Evolutionary conservation across 2,797 vertebrate species (phyloP).

Genomic region (Hipposideros larvatus): DNA sequence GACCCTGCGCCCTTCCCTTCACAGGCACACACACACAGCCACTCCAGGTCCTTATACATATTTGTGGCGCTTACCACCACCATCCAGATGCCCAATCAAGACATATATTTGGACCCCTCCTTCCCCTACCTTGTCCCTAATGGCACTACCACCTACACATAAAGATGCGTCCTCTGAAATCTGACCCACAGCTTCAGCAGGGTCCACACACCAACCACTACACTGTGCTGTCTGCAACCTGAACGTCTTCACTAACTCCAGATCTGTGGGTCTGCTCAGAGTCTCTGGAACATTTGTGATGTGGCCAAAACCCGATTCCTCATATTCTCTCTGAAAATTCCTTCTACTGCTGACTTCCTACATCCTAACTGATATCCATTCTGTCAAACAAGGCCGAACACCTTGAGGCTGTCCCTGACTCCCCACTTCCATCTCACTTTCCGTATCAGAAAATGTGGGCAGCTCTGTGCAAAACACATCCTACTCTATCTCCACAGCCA

Average conservation of each 20-base stretch:
- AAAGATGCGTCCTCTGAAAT: background rate
- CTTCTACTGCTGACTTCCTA: background rate
- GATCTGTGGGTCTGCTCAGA: background rate
- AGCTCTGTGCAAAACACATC: background rate
- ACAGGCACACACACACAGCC: background rate
- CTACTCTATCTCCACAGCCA: background rate
- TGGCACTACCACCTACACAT: background rate
- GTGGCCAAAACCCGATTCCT: background rate
- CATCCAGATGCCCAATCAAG: background rate
- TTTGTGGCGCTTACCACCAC: background rate
- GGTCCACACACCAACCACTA: background rate
- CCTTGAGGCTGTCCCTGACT: background rate
- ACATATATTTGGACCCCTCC: background rate
- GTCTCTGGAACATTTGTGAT: background rate
- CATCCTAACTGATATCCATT: background rate
- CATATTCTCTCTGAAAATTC: background rate
- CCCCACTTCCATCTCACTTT: background rate
- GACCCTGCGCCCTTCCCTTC: background rate
- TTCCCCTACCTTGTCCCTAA: background rate
- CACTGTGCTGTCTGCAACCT: background rate
- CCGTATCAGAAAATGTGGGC: background rate
- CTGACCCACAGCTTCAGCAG: background rate
- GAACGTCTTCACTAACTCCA: background rate
- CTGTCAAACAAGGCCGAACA: background rate
- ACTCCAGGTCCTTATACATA: background rate